Conservation (phyloP, 2,797 vertebrate genomes). For the Carcharodon carcharias region DNA sequence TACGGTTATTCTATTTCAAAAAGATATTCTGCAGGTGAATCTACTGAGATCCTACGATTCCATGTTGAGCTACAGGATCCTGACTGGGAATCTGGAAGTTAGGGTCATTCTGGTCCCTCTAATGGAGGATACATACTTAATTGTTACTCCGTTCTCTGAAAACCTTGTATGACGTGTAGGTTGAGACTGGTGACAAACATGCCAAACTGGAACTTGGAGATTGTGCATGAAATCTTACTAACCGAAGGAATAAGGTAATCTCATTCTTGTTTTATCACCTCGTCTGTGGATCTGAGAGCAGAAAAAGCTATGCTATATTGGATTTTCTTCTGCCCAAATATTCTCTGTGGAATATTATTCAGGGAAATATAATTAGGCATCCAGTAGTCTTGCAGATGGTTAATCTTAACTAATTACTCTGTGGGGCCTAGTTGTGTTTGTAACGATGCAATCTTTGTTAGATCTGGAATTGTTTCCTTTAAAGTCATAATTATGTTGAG, state of each 20-base stretch:
- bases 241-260: too few relatives aligned
- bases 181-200: neutral
- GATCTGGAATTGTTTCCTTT: neutral
- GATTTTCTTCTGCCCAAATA: neutral
- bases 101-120: neutral
- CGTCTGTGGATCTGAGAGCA: neutral
- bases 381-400: neutral
- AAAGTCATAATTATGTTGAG: neutral
- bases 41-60: neutral
- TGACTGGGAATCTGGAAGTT: neutral
- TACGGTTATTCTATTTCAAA: neutral
- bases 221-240: neutral
- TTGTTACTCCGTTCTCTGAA: neutral
- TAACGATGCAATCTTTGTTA: neutral
- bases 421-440: neutral
- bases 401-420: conserved; percentile 13
- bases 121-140: neutral
- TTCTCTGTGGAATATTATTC: conserved; percentile 9
- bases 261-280: neutral
- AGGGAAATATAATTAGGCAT: neutral
- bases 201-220: neutral
- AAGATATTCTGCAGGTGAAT: neutral
- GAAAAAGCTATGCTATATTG: neutral
- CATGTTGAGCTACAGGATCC: neutral
- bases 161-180: neutral